Percentiles rank a stretch among this genome's conserved stretches.
Evolutionary conservation across 2,797 vertebrate genomes (phyloP).

Genomic region (Peromyscus aztecus): DNA sequence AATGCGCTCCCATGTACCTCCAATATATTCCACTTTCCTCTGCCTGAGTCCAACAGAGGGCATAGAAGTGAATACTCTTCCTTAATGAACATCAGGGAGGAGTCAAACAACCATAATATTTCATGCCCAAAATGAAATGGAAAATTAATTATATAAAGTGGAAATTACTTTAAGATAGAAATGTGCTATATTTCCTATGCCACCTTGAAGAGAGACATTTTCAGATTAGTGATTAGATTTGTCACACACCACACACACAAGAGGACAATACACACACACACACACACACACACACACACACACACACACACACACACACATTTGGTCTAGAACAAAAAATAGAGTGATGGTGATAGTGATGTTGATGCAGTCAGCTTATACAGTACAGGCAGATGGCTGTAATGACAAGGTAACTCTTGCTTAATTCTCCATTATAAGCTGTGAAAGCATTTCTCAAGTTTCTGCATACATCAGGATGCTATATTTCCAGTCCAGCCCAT

Average conservation of each 20-base stretch:
- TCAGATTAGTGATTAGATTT: not conserved
- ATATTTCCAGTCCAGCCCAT: not conserved
- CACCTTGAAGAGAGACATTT: not conserved
- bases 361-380: not conserved
- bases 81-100: not conserved
- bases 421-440: not conserved
- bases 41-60: not conserved
- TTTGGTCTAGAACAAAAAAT: not conserved
- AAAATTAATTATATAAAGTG: not conserved
- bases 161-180: not conserved
- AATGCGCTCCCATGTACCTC: not conserved
- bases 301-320: no score
- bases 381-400: not conserved
- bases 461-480: not conserved
- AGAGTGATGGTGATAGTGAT: no score
- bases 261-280: not conserved
- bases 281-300: no score
- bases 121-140: not conserved
- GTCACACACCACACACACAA: not conserved
- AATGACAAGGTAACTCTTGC: not conserved
- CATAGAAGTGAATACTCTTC: not conserved
- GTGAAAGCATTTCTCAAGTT: not conserved
- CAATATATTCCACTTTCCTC: not conserved
- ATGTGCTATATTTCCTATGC: not conserved
- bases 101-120: not conserved